Base-by-base conservation (phyloP, 2,888 invertebrate genomes). In the Morpho helenor region DNA sequence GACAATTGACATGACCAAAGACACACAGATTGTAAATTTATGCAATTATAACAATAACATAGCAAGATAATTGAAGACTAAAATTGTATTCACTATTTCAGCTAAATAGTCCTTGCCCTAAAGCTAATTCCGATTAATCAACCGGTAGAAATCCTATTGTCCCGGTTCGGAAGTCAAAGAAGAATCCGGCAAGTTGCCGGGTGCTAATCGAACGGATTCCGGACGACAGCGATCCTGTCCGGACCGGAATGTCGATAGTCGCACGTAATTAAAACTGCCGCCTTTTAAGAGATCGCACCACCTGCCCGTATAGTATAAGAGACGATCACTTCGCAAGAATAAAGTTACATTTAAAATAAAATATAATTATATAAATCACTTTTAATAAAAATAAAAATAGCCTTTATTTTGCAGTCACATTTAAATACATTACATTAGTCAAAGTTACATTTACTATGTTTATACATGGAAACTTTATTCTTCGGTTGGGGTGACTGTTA, bases 211-310 rank as follows among this genome's bases (percentile, higher is more conserved):
- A 79, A 76, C 73, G 77, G 81, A 84, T 84, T 83, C 82, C 82
- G 70, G 66, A 69, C 74, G 73, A 73, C 75, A 72, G 72, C 72
- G 72, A 73, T 74, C 74, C 73, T 71, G 74, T 69, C 66, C 52
- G 60, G 72, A 54, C 67, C 67, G 84, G 84, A 82, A 84, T 84
- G 80, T 72, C 82, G 80, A 82, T 82, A 76, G 66, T 65, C 75
- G 70, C 73, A 71, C 77, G 82, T 83, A 84, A 84, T 84, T 84
- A 84, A 84, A 84, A 81, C 79, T 81, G 81, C 78, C 81, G 79
- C 74, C 79, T 79, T 80, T 79, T 80, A 80, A 77, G 75, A 80
- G 80, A 76, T 70, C 73, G 73, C 69, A 68, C 68, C 74, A 78
- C 80, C 80, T 80, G 80, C 64, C 65, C 60, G 65, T 58, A 58